phyloP scores from a whole-genome alignment of 2,113 vertebrate species.

The Hippocampus zosterae region DNA sequence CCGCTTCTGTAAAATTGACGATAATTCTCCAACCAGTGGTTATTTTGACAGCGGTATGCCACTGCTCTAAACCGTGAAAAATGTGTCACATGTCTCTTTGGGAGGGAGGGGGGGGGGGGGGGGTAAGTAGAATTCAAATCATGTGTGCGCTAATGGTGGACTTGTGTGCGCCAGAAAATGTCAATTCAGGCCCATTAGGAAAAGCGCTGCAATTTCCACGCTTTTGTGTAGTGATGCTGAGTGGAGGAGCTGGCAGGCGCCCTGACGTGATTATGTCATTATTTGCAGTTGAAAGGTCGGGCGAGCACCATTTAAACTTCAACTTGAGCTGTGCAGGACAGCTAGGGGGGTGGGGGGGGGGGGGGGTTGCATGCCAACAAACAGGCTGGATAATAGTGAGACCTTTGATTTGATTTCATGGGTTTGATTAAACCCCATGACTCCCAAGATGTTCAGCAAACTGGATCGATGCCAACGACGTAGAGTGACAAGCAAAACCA shows the following conservation, averaged over 20 bases:
- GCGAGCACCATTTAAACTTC: neutral
- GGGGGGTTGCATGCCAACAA: conserved; percentile 23
- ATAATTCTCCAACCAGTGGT: too few relatives aligned
- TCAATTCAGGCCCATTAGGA: neutral
- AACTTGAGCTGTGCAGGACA: conserved; percentile 3
- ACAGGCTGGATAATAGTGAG: neutral
- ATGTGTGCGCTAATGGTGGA: neutral
- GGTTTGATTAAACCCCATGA: neutral
- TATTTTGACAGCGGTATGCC: neutral
- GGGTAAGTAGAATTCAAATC: neutral
- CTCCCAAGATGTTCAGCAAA: neutral
- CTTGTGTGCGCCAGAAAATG: neutral
- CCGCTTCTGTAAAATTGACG: neutral
- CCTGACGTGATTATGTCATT: conserved; percentile 34
- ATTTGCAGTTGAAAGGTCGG: conserved; percentile 28
- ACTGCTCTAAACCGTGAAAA: neutral
- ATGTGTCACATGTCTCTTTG: neutral
- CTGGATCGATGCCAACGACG: neutral
- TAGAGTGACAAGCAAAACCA: neutral
- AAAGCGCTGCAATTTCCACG: neutral
- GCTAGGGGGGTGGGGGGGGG: neutral
- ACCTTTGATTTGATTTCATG: too few relatives aligned
- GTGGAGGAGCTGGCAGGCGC: conserved; percentile 3
- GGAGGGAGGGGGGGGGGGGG: neutral
- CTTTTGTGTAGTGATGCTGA: neutral